phyloP scores from a whole-genome alignment of 2,888 invertebrate genomes.

The Iphiclides podalirius region DNA sequence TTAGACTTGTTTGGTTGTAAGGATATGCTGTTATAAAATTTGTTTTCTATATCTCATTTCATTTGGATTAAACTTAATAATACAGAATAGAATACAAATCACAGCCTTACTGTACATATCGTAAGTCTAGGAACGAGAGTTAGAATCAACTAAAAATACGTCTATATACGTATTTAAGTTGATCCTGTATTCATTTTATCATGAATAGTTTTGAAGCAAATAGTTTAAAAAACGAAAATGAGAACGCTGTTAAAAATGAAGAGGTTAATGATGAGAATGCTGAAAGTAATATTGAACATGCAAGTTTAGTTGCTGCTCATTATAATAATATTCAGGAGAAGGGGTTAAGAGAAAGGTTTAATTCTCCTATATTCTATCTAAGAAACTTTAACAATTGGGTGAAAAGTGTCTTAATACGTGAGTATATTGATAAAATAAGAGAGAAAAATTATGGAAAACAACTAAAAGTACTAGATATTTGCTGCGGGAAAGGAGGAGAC shows the following conservation, averaged over 20 bases:
- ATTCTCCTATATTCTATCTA: constrained; percentile 95
- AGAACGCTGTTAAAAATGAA: background rate
- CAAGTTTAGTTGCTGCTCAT: constrained; percentile 90
- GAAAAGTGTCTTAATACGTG: constrained; percentile 96
- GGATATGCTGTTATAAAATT: too few species aligned
- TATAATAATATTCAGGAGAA: constrained; percentile 94
- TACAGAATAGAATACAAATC: too few species aligned
- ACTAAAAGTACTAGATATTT: constrained; percentile 92
- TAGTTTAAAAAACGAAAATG: constrained; percentile 1
- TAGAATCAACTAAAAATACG: too few species aligned
- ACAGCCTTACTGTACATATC: too few species aligned
- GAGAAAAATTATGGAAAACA: constrained; percentile 84
- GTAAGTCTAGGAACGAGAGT: too few species aligned
- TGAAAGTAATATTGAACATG: constrained; percentile 53
- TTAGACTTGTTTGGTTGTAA: too few species aligned
- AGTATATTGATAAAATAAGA: constrained; percentile 85
- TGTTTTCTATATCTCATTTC: too few species aligned
- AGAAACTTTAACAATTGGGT: constrained; percentile 99
- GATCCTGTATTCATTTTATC: too few species aligned
- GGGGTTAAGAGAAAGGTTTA: constrained; percentile 88
- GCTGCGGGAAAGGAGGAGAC: constrained; percentile 99
- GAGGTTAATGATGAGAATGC: background rate
- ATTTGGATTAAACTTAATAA: too few species aligned
- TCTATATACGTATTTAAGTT: too few species aligned
- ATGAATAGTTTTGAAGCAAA: constrained; percentile 13